Base-by-base conservation (phyloP, 2,888 invertebrate species). In the Caenorhabditis uteleia region DNA sequence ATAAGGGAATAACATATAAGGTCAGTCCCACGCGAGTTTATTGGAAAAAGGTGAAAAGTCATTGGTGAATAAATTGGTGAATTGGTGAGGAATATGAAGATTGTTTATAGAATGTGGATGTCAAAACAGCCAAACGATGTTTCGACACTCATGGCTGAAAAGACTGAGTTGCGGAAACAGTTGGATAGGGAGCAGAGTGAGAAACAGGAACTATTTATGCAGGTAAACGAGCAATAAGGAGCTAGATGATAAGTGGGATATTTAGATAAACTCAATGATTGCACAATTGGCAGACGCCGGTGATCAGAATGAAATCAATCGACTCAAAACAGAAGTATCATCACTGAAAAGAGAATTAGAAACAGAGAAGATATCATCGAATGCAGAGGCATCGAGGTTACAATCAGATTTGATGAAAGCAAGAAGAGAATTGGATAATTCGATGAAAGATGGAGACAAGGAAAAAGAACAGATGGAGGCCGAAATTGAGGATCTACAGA, bases 171-270 rank as follows among this genome's bases (percentile, higher is more conserved):
- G 16, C 68, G 77, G n/a, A 66, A 64, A 27, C 80, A 80, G 39
- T 61, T 81, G 45, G 76, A 79, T 21, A 58, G 80, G 23, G 80
- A 81, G 53, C 78, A 81, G 40, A 75, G 47, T 46, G 81, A 81
- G 29, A 81, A 81, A 54, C 78, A 77, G 16, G 80, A 81, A 54
- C 60, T 81, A 6, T 81, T 81, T 57, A 68, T 77, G 64, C 79
- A 81, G 75, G 79, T 80, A n/a, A 12, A 25, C 14, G 5, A 29
- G n/a, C 14, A 7, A 27, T 27, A 29, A 10, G 29, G 7, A n/a
- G 27, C 39, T 69, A 16, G 23, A 69, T n/a, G 3, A n/a, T 10
- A 36, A n/a, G 3, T 45, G 14, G 23, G 10, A 12, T 4, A 33
- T 57, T 34, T 65, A 79, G 78, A 80, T 80, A 46, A 80, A 80